Evolutionary conservation across 2,888 invertebrate genomes (phyloP), one percentile per base, ranked within the genome.

Genomic region (Pemphredon lugubris): DNA sequence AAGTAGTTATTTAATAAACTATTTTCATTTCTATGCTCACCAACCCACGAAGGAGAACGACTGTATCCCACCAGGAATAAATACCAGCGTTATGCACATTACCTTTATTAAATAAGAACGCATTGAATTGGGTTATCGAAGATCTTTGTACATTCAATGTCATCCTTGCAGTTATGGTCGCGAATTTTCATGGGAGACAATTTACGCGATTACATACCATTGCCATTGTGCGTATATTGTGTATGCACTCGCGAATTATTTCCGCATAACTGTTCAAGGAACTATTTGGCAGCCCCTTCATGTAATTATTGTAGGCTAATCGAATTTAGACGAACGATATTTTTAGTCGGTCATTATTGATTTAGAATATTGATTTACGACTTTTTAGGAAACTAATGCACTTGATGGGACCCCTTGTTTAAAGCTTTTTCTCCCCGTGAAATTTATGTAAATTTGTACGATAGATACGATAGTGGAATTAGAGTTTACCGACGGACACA

Each of bases 21-120:
- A 83, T 86, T 86, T 86, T 85, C 83, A 84, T 86, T 87, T 87
- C 83, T 87, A 85, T 88, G 88, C 88, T 83, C 86, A 81, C 88
- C 86, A 74, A 83, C 79, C 83, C 77, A 78, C 82, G 78, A 86
- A 88, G 88, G 87, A 86, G 86, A 87, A 81, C 86, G 86, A 83
- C 83, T 87, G 71, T 88, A 87, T 78, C 83, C 86, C 72, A 84
- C 84, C 78, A 87, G 85, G 84, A 88, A 87, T 86, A 88, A 87
- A 84, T 88, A 85, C 77, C 87, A 85, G 70, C 86, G 86, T 75
- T 87, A 83, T 79, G 77, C 83, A 64, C 84, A 83, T 82, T 86
- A 84, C 66, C 78, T 83, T 67, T 84, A 85, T 78, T 83, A 84
- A 82, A 55, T 44, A 51, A 44, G 40, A 65, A 50, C 39, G 34